Base-by-base conservation (phyloP, 2,797 vertebrate species). In the Coccyzus lansbergi region DNA sequence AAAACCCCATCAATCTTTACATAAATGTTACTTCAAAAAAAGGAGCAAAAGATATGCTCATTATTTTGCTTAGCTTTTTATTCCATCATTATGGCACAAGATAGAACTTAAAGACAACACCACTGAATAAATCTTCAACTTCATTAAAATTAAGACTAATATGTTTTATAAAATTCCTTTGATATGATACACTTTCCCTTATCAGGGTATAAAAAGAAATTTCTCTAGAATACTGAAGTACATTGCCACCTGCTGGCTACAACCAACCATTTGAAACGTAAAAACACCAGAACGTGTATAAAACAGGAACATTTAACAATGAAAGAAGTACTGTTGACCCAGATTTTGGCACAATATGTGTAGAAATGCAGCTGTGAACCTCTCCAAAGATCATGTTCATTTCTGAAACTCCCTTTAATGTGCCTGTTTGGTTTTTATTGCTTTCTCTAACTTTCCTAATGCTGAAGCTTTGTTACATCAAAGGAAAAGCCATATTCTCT, bases 81-180 rank as follows among this genome's bases (percentile, higher is more conserved):
- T 98, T 98, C 95, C 95, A 90, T 94, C 62, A 10, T 87, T 96
- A 96, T 91, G 96, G 96, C 97, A 97, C 97, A 97, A 97, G 95
- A 96, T 24, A 98, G 93, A 97, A 97, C 75, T 95, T 95, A 95
- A 96, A 94, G 93, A 96, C 74, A 96, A 94, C 90, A 96, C 90
- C 94, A 94, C 93, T 83, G 96, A 96, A 52, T 88, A 97, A 90
- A 68, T 87, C 90, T 97, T 90, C 56, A 89, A 85, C 64, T 90
- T 92, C 93, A 96, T 95, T 96, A 96, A 96, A 95, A 97, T 97
- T 97, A 97, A 96, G 95, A 96, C 88, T 96, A 97, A n/a, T 60
- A 95, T 8, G 34, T 86, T 96, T 95, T 97, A 97, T 96, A 92
- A 88, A 96, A 96, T 97, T 52, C 15, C 87, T 92, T 80, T 13